Base-by-base conservation (phyloP, 2,888 invertebrate genomes). In the Aporophyla nigra region DNA sequence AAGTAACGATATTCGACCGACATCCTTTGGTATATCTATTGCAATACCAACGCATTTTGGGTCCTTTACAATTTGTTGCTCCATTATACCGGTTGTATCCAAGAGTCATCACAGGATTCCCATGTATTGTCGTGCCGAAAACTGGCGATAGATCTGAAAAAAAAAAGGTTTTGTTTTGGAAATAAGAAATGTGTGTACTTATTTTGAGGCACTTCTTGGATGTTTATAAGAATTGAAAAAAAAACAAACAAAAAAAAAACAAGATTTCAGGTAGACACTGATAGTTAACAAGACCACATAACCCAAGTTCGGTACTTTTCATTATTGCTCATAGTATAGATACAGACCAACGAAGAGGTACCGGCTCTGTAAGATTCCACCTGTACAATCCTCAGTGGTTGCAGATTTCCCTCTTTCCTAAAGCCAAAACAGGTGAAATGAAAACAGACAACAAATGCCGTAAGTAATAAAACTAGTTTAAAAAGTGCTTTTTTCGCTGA, bases 31-130 rank as follows among this genome's bases (percentile, higher is more conserved):
- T 1, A 12, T 70, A 67, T 46, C 19, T 66, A 1, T 24, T 61
- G 46, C 83, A 84, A 33, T 62, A 73, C 83, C 84, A 84, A 2
- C 80, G 72, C n/a, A 76, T 49, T 76, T 61, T 72, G 5, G 73
- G 24, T 2, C 84, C 83, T 33, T 46, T 85, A 61, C 56, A 71
- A 2, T 0, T 19, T 21, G 27, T 71, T 5, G 51, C 56, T 51
- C 66, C 54, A 33, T 84, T 78, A 40, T 82, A 84, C 14, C 85
- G 75, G 53, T 85, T 75, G 12, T 19, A 9, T 43, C 78, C 85
- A 9, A 85, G 40, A 16, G 62, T 56, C 9, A 84, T 24, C 5
- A 82, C 82, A 53, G 71, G 85, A 27, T 70, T 82, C 14, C 83
- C 83, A 40, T 70, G 33, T 24, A 54, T 72, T 1, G 77, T 83